Percentiles rank a stretch among this genome's conserved stretches.
Conservation (phyloP, 2,888 invertebrate species). For the Arenicola marina region DNA sequence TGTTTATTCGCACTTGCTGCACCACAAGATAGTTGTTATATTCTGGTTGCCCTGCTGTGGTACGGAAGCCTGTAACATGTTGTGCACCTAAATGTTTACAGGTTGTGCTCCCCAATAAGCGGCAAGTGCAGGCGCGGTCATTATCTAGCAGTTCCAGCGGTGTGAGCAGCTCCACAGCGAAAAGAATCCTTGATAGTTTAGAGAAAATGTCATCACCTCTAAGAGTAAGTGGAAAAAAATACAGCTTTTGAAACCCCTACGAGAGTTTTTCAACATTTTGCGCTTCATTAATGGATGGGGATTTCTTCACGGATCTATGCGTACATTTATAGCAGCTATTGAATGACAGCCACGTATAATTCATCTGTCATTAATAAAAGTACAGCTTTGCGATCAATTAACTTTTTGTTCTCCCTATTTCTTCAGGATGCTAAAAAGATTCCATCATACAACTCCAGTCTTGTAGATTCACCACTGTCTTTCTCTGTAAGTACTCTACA, state of each 20-base stretch:
- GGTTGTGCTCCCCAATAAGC: conserved; percentile 38
- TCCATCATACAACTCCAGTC: conserved; percentile 61
- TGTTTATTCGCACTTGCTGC: background rate
- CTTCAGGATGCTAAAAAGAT: conserved; percentile 75
- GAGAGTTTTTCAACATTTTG: too few relatives aligned
- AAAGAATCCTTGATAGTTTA: conserved; percentile 77
- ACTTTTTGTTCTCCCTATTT: background rate
- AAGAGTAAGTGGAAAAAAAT: conserved; percentile 61
- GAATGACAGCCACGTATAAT: too few relatives aligned
- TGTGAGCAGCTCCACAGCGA: conserved; percentile 73
- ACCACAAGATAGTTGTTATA: background rate
- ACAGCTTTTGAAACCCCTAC: too few relatives aligned
- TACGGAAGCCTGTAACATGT: too few relatives aligned
- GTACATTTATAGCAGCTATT: too few relatives aligned
- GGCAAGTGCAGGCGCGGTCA: conserved; percentile 55
- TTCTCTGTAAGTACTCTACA: conserved; percentile 38
- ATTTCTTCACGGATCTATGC: too few relatives aligned
- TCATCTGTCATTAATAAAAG: too few relatives aligned
- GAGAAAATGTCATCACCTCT: conserved; percentile 83
- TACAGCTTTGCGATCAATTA: too few relatives aligned
- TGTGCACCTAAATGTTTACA: too few relatives aligned
- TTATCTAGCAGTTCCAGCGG: conserved; percentile 46
- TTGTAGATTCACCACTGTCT: conserved; percentile 37
- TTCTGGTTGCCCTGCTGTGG: too few relatives aligned
- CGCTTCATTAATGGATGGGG: too few relatives aligned